These are phyloP conservation scores for Zaprionus kolodkinae DNA, from an alignment of 1,140 invertebrate genomes.

Conservation along the genomic window DNA sequence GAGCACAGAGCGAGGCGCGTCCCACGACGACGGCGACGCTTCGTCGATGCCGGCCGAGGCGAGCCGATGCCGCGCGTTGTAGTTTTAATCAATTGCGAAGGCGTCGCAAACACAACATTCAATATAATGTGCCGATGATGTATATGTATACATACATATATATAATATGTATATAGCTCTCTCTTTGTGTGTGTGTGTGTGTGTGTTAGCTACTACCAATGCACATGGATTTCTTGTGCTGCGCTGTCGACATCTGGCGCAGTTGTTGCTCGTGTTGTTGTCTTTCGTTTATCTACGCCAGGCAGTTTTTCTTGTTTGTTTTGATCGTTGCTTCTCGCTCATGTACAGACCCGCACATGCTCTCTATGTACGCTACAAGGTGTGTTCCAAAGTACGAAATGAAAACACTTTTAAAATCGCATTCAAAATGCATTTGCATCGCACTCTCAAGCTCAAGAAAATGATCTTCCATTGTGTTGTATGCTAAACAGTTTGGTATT, in stretches of 20 bases:
- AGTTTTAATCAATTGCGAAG: constrained; percentile 75
- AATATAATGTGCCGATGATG: constrained; percentile 6
- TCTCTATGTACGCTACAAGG: not conserved
- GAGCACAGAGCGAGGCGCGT: constrained; percentile 30
- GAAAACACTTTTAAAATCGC: constrained; percentile 21
- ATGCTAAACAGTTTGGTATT: not conserved
- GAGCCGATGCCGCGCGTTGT: constrained; percentile 22
- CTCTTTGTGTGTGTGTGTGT: constrained; percentile 1
- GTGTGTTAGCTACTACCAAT: constrained; percentile 19
- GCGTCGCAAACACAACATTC: constrained; percentile 46
- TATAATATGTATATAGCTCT: constrained; percentile 1
- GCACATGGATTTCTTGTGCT: constrained; percentile 34
- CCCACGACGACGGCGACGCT: not conserved
- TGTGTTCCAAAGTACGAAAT: constrained; percentile 6
- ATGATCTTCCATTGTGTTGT: too few relatives aligned
- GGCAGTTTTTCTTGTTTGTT: constrained; percentile 75
- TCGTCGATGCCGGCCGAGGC: not conserved
- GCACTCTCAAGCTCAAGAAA: not conserved
- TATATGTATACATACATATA: not conserved
- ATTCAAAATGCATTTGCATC: not conserved
- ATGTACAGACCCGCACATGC: constrained; percentile 8
- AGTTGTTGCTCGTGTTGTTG: constrained; percentile 25
- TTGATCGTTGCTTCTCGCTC: constrained; percentile 56
- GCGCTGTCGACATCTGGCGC: constrained; percentile 48
- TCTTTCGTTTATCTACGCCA: constrained; percentile 41